phyloP scores from a whole-genome alignment of 2,113 vertebrate species.

The Sakesphorus luctuosus region DNA sequence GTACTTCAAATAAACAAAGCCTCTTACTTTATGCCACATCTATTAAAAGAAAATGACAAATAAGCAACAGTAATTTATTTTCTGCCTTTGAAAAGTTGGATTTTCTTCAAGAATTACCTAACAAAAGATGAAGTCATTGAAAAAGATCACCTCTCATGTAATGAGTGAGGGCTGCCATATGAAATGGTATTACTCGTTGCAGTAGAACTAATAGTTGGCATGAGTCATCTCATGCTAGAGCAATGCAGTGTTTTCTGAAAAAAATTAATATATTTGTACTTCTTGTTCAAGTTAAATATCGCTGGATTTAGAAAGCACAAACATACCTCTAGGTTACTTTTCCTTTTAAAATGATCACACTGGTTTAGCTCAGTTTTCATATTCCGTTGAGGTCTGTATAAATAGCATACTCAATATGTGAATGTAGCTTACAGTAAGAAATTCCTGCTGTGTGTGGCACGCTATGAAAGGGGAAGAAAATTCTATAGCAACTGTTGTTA shows the following conservation, averaged over 20 bases:
- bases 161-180: not conserved
- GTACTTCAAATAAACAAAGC: not conserved
- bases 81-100: not conserved
- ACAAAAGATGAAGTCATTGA: not conserved
- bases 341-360: not conserved
- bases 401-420: constrained; percentile 40
- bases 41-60: not conserved
- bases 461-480: constrained; percentile 42
- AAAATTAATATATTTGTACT: not conserved
- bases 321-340: not conserved
- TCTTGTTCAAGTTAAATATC: not conserved
- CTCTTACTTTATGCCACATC: not conserved
- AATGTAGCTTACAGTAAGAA: constrained; percentile 10
- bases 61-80: not conserved
- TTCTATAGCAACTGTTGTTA: constrained; percentile 57
- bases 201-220: not conserved
- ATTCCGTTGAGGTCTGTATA: not conserved
- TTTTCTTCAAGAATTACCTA: not conserved
- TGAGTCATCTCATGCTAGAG: not conserved
- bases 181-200: not conserved
- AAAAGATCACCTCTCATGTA: not conserved
- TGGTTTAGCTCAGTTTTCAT: constrained; percentile 7
- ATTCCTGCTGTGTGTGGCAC: constrained; percentile 52
- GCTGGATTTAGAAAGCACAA: not conserved
- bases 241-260: not conserved